These are phyloP conservation scores for Amphiduros pacificus DNA, from an alignment of 2,888 invertebrate genomes.

Conservation along the genomic window DNA sequence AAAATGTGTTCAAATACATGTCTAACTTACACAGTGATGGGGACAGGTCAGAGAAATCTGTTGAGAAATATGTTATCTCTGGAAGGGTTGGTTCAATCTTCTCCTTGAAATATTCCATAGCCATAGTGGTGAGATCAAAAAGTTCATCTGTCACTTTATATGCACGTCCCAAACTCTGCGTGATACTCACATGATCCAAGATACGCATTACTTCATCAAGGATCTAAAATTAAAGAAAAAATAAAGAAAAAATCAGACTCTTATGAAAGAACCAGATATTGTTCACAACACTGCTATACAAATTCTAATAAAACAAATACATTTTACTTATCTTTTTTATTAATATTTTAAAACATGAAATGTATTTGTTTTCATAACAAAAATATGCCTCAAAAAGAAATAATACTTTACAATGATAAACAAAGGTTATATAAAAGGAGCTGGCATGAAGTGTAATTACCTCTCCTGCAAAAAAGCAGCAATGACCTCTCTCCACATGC, in stretches of 20 bases:
- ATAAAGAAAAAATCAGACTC: no score
- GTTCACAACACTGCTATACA: no score
- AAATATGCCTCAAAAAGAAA: background rate
- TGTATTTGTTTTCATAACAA: background rate
- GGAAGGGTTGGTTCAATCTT: conserved; percentile 47
- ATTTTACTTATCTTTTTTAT: background rate
- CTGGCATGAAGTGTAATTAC: background rate
- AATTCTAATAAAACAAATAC: background rate
- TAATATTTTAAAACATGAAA: background rate
- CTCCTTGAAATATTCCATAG: conserved; percentile 26
- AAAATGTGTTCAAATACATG: no score
- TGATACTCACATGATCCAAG: conserved; percentile 9
- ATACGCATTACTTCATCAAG: conserved; percentile 19
- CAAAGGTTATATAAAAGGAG: background rate
- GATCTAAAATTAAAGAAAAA: conserved; percentile 68
- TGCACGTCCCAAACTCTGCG: conserved; percentile 67
- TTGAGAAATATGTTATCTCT: conserved; percentile 76
- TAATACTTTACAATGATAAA: background rate
- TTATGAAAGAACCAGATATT: no score
- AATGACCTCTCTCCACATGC: conserved; percentile 14
- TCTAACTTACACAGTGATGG: no score
- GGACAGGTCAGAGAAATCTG: no score
- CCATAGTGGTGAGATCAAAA: conserved; percentile 21
- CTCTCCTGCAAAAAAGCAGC: conserved; percentile 24
- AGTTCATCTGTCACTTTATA: conserved; percentile 23